Evolutionary conservation across 2,888 invertebrate species (phyloP), one percentile per base, ranked within the genome.

Genomic region (Metellina segmentata): DNA sequence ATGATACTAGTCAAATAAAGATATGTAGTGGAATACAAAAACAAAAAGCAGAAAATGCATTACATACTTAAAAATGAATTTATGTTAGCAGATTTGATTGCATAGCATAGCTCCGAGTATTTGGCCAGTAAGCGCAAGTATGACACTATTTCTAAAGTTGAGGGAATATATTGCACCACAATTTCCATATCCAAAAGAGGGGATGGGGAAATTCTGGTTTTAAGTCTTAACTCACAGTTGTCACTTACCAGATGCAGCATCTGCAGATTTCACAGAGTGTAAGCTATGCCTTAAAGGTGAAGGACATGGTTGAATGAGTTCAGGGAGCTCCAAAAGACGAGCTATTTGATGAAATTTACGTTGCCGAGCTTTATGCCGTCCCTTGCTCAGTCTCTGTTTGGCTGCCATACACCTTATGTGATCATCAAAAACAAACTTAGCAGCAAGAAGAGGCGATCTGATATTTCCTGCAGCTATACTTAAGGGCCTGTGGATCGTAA

Each of bases 381-480:
- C 98, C 96, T 97, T 96, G 9, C 95, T 94, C 69, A 96, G 94
- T 90, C 95, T 95, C 94, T 99, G 99, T 94, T 99, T 99, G 49
- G 99, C 99, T 20, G 99, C 99, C 99, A 99, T 99, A 94, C 99
- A 99, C 53, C 99, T 96, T 94, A 99, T 99, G 95, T 99, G 99
- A 95, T 99, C 99, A 94, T 99, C 99, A 95, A 99, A 99, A 92
- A 99, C 96, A 95, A 99, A 99, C 95, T 97, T 98, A 11, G 98
- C 98, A 6, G 97, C 96, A 9, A 98, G 95, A n/a, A 98, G 95
- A 0, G 98, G 97, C 0, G 97, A 96, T 79, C 94, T 93, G 52
- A 94, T 93, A 48, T 70, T 92, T 11, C 92, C 90, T 97, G 49
- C 96, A 95, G 0, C 97, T 89, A 70, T 94, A 93, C 82, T 94